Conservation (phyloP, 1,140 invertebrate species). For the Diprion similis region DNA sequence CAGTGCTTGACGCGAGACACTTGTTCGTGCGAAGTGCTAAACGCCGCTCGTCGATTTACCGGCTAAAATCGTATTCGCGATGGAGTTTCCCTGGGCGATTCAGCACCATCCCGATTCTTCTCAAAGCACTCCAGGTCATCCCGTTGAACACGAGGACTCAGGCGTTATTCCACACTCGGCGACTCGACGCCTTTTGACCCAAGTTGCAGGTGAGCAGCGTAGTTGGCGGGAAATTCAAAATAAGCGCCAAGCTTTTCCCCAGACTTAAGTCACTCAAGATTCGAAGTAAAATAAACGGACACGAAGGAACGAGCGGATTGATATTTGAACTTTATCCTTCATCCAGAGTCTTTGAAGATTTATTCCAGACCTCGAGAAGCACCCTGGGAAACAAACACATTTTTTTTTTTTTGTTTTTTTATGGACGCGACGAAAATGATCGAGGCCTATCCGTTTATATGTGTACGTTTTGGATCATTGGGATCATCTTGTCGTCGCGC, state of each 20-base stretch:
- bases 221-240: not conserved
- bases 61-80: slow-evolving; percentile 19
- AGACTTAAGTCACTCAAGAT: too few relatives aligned
- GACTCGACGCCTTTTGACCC: slow-evolving; percentile 42
- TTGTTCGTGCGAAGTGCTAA: not conserved
- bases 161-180: slow-evolving; percentile 44
- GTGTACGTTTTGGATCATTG: too few relatives aligned
- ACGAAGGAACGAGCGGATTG: too few relatives aligned
- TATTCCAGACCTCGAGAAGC: too few relatives aligned
- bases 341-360: not conserved
- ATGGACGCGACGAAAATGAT: too few relatives aligned
- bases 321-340: not conserved
- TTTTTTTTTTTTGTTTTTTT: too few relatives aligned
- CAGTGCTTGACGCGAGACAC: not conserved
- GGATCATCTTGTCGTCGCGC: too few relatives aligned
- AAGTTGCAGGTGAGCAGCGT: slow-evolving; percentile 45
- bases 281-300: too few relatives aligned
- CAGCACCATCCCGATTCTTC: slow-evolving; percentile 46
- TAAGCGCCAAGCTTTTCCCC: not conserved
- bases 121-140: slow-evolving; percentile 29
- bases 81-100: slow-evolving; percentile 56
- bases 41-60: not conserved
- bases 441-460: too few relatives aligned
- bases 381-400: too few relatives aligned
- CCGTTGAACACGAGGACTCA: slow-evolving; percentile 41